Evolutionary conservation across 2,888 invertebrate genomes (phyloP), one percentile per base, ranked within the genome.

Genomic region (Parochlus steinenii): DNA sequence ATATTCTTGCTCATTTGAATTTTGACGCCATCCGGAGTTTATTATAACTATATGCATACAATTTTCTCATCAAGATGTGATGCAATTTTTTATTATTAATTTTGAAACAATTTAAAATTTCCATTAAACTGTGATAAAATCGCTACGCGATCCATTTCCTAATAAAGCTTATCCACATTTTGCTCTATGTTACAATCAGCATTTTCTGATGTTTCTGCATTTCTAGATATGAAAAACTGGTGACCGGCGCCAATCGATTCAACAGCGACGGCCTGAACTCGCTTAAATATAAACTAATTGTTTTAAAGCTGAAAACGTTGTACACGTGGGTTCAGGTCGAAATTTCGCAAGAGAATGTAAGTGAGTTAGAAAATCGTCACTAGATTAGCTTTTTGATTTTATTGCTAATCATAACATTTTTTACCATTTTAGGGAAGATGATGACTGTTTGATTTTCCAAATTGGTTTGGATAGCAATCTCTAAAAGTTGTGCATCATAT

Each of bases 261-360:
- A 71, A 74, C 43, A 75, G 74, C 43, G 92, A 93, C 52, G 93
- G 93, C 6, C 64, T 92, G 33, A 85, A 77, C 49, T 86, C 76
- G 46, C 69, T 90, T 31, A 71, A 77, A 45, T 92, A 92, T 60
- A 71, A 74, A 46, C 51, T 80, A 36, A 62, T 74, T 38, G 67
- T 73, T 44, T 65, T 74, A 31, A 68, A 71, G 42, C 67, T 73
- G 40, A 70, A 71, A 43, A 72, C 76, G 45, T 62, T 86, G 5
- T 87, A 81, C 63, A 87, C 87, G 8, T 83, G 82, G 74, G 63
- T 86, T 26, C 57, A 81, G 45, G 85, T 76, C 16, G 78, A 78
- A 51, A 64, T 85, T 36, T 74, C 74, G 47, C 69, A 69, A 43
- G 67, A 68, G 2, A 67, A 69, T 40, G 51, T 52, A 43, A 76